A percentile compares a stretch with the other conserved stretches of the same genome.
Conservation (phyloP, 1,140 invertebrate species). For the Eurosta solidaginis region DNA sequence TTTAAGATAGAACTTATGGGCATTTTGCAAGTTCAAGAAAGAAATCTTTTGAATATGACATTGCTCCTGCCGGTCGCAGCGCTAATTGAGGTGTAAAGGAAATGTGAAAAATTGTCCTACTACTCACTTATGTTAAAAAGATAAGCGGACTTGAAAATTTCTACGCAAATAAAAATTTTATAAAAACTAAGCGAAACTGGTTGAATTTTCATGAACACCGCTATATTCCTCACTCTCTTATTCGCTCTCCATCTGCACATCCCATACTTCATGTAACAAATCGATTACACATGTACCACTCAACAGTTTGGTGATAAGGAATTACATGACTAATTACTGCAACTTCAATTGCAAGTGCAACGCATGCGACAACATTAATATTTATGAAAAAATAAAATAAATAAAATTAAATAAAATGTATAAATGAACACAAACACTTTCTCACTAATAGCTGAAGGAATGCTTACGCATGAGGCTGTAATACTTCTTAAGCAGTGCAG, state of each 20-base stretch:
- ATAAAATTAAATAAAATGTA: background rate
- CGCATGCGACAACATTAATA: background rate
- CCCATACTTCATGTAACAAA: background rate
- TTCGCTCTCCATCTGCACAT: background rate
- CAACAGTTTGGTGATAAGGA: constrained; percentile 16
- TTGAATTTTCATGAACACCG: too few relatives aligned
- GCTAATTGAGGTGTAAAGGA: too few relatives aligned
- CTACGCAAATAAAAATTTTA: too few relatives aligned
- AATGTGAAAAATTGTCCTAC: too few relatives aligned
- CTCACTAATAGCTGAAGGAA: background rate
- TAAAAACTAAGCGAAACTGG: too few relatives aligned
- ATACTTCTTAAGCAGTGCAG: background rate
- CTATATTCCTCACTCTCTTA: background rate
- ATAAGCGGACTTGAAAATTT: too few relatives aligned
- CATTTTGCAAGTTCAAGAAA: too few relatives aligned
- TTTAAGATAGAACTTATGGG: too few relatives aligned
- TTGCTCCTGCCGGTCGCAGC: too few relatives aligned
- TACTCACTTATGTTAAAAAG: too few relatives aligned
- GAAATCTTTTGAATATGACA: too few relatives aligned
- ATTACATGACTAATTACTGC: constrained; percentile 25
- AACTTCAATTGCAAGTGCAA: background rate
- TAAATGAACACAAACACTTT: background rate
- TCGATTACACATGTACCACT: constrained; percentile 25
- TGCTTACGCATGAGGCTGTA: constrained; percentile 6
- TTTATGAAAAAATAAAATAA: constrained; percentile 22